A percentile compares a stretch with the other conserved stretches of the same genome.
Conservation (phyloP, 2,797 vertebrate genomes). For the Mormyrops attenuatus region DNA sequence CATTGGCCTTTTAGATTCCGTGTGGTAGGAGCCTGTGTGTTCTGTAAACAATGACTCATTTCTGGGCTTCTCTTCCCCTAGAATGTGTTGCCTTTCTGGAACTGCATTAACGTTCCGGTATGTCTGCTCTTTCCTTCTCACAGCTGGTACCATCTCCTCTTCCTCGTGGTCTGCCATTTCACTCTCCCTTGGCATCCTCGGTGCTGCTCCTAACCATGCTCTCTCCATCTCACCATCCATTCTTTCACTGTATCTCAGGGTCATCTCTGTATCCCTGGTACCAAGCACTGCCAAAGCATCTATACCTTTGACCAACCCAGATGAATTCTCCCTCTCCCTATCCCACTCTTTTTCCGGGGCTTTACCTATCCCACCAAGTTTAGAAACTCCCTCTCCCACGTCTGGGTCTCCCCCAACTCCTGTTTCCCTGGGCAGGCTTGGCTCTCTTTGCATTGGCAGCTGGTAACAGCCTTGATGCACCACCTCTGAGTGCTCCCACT, state of each 20-base stretch:
- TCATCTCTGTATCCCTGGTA: conserved; percentile 50
- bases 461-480: conserved; percentile 33
- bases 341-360: background rate
- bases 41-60: conserved; percentile 43
- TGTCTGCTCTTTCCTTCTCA: conserved; percentile 25
- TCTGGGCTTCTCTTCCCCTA: conserved; percentile 25
- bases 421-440: conserved; percentile 31
- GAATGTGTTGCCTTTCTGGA: conserved; percentile 4
- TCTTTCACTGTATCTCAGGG: conserved; percentile 48
- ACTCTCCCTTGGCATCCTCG: conserved; percentile 24
- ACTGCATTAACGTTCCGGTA: background rate
- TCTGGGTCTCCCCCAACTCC: conserved; percentile 1
- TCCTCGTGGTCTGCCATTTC: conserved; percentile 20
- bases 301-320: background rate
- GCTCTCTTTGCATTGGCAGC: conserved; percentile 35
- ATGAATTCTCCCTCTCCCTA: background rate
- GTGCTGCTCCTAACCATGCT: conserved; percentile 26
- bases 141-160: conserved; percentile 24
- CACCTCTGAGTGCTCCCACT: conserved; percentile 21
- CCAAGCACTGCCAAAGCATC: conserved; percentile 44
- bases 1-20: conserved; percentile 15
- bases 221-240: conserved; percentile 25
- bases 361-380: conserved; percentile 22
- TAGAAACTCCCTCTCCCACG: conserved; percentile 14
- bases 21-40: conserved; percentile 28